phyloP scores from a whole-genome alignment of 2,888 invertebrate species.

The Stictocephala bisonia region DNA sequence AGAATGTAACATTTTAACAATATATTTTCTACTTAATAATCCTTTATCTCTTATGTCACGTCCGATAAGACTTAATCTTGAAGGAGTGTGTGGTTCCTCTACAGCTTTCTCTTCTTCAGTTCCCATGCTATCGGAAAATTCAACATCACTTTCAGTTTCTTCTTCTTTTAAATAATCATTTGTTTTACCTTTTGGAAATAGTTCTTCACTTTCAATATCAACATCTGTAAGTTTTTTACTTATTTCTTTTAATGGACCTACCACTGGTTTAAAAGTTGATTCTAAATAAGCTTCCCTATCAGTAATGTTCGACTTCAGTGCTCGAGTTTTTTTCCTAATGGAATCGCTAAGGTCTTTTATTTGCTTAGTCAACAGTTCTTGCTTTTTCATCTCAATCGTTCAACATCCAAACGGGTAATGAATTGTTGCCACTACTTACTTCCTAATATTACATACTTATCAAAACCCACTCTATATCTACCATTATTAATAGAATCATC shows the following conservation, averaged over 20 bases:
- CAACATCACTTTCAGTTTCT: not conserved
- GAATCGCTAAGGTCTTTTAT: conserved; percentile 28
- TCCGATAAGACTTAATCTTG: not conserved
- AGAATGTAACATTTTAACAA: not conserved
- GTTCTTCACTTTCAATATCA: not conserved
- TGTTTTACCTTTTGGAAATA: not conserved
- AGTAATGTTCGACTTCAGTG: not conserved
- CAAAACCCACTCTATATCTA: conserved; percentile 61
- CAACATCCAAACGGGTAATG: not conserved
- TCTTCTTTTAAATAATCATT: not conserved
- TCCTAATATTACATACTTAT: conserved; percentile 50
- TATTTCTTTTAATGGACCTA: conserved; percentile 5
- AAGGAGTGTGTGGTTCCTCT: not conserved
- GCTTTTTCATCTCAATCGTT: not conserved
- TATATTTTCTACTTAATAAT: not conserved
- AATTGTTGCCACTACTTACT: not conserved
- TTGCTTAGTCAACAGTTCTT: conserved; percentile 1
- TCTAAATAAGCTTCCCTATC: conserved; percentile 25
- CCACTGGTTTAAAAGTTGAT: conserved; percentile 12
- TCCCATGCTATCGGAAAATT: not conserved
- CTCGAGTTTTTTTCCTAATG: conserved; percentile 9
- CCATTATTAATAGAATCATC: conserved; percentile 58
- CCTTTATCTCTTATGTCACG: not conserved
- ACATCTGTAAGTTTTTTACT: not conserved
- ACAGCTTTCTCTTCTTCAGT: not conserved